Conservation (phyloP, 2,113 vertebrate genomes). For the Desmodus rotundus region DNA sequence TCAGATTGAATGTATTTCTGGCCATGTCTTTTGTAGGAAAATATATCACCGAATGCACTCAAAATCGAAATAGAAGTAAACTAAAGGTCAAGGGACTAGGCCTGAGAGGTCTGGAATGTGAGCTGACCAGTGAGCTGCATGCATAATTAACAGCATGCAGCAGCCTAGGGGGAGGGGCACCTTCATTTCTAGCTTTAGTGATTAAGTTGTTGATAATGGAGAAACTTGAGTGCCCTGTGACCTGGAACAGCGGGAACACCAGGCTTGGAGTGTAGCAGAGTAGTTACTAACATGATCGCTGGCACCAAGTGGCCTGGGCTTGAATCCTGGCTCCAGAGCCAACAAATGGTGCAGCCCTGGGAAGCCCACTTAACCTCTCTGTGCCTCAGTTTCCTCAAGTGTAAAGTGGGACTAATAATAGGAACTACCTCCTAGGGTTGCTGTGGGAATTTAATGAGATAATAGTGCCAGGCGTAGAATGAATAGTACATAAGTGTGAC, state of each 20-base stretch:
- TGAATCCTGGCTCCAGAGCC: background rate
- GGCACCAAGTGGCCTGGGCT: background rate
- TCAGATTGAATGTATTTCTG: background rate
- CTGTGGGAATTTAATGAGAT: background rate
- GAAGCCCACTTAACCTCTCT: too few species aligned
- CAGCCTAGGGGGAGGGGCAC: background rate
- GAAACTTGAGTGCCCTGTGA: accelerated
- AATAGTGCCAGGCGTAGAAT: background rate
- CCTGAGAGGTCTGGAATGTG: background rate
- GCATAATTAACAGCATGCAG: background rate
- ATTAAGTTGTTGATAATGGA: background rate
- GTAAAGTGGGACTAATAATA: background rate
- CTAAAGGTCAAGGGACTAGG: background rate
- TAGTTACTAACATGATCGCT: too few species aligned
- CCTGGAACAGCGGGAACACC: background rate
- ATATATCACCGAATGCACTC: background rate
- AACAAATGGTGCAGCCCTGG: background rate
- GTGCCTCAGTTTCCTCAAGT: background rate
- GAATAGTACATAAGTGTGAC: background rate
- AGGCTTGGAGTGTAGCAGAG: background rate
- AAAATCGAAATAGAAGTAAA: background rate
- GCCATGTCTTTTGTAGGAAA: background rate
- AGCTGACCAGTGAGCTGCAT: background rate
- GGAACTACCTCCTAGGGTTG: background rate
- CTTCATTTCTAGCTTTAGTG: too few species aligned